Evolutionary conservation across 2,888 invertebrate genomes (phyloP), one percentile per base, ranked within the genome.

Genomic region (Ennomos quercinarius): DNA sequence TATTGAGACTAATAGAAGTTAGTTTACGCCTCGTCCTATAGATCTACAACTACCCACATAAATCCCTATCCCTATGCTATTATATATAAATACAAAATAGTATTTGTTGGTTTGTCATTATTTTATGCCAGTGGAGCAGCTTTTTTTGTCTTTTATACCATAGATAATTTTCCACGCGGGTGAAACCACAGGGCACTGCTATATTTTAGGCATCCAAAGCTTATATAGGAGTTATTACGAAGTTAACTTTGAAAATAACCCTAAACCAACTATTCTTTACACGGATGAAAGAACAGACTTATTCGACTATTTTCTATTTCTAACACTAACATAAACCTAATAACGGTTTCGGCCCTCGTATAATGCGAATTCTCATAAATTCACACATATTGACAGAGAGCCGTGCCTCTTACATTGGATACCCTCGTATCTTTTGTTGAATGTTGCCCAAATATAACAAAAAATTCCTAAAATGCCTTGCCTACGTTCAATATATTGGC

Each of bases 371-470:
- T 76, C 82, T 72, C 78, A 85, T 86, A 86, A 84, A 83, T 85
- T 81, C 74, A 72, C 76, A 76, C 77, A 78, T 81, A 84, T 84
- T 84, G 86, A 83, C 80, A 80, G 73, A 79, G 72, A 75, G 72
- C 70, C 72, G 71, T 65, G 72, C 76, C 78, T 74, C 63, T 74
- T 76, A 80, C 77, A 78, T 74, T 70, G 74, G 71, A 67, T 69
- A 78, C 78, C 81, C 81, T 83, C 84, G 81, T 85, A 84, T 82
- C 83, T 83, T 82, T 81, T 79, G 78, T 80, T 70, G 74, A 81
- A 83, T 75, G 78, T 75, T 77, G 68, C 70, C 69, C 74, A 74
- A 80, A 82, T 84, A 79, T 81, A 77, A 81, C 69, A 76, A 76
- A 80, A 81, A 79, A 82, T 80, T 78, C 80, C 76, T 75, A 61